phyloP scores from a whole-genome alignment of 2,888 invertebrate genomes.

The Octonoba sinensis region DNA sequence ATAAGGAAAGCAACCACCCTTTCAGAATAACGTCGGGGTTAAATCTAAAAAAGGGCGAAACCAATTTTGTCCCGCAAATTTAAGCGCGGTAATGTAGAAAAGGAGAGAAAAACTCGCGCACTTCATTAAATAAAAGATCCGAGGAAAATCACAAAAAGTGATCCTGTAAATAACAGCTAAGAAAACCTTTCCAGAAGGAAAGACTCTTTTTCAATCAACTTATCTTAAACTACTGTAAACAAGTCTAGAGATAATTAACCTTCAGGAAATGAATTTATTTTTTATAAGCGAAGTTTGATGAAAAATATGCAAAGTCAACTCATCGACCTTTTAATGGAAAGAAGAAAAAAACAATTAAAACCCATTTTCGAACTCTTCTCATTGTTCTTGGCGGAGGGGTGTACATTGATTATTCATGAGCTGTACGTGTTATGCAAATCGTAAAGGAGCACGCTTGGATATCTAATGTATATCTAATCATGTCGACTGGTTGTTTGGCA shows the following conservation, averaged over 20 bases:
- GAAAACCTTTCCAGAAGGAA: slow-evolving; percentile 29
- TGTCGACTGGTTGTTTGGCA: slow-evolving; percentile 47
- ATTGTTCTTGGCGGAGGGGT: slow-evolving; percentile 52
- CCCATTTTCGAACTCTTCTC: slow-evolving; percentile 51
- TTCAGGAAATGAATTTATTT: slow-evolving; percentile 35
- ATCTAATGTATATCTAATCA: slow-evolving; percentile 58
- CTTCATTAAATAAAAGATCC: too few relatives aligned
- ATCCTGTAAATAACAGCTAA: slow-evolving; percentile 44
- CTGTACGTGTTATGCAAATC: slow-evolving; percentile 61
- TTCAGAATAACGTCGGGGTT: too few relatives aligned
- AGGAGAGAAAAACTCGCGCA: too few relatives aligned
- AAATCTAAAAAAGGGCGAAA: too few relatives aligned
- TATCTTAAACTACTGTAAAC: slow-evolving; percentile 57
- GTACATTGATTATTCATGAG: slow-evolving; percentile 64
- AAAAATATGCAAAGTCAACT: slow-evolving; percentile 64
- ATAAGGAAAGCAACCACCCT: not conserved
- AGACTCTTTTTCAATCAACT: slow-evolving; percentile 49
- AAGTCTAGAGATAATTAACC: slow-evolving; percentile 61
- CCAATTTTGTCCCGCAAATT: too few relatives aligned
- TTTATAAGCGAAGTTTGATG: slow-evolving; percentile 43
- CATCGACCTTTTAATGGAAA: slow-evolving; percentile 62
- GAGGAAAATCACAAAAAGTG: not conserved
- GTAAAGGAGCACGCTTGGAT: slow-evolving; percentile 20
- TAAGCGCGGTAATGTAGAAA: too few relatives aligned
- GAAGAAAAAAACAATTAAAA: slow-evolving; percentile 63